These are phyloP conservation scores for Enteromius radiatus DNA, from an alignment of 2,797 vertebrate genomes.

Conservation along the genomic window DNA sequence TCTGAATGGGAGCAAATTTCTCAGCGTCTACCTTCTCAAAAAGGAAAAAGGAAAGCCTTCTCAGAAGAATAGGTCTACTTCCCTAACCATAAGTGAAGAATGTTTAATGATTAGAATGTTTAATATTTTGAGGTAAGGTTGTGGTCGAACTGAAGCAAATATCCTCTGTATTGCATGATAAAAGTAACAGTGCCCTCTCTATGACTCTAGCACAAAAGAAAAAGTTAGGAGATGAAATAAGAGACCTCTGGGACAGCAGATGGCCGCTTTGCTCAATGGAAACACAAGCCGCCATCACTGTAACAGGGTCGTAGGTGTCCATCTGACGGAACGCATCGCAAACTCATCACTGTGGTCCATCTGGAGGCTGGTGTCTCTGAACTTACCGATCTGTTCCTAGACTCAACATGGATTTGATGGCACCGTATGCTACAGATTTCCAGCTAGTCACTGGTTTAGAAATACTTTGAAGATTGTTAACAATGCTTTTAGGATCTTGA, in stretches of 20 bases:
- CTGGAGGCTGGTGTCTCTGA: slow-evolving; percentile 54
- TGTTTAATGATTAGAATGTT: background rate
- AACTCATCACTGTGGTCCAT: slow-evolving; percentile 44
- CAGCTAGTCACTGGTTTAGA: slow-evolving; percentile 30
- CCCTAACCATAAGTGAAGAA: background rate
- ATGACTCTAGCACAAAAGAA: slow-evolving; percentile 40
- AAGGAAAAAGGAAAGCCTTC: background rate
- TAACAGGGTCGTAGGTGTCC: slow-evolving; percentile 54
- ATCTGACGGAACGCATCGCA: slow-evolving; percentile 42
- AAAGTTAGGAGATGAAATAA: slow-evolving; percentile 50
- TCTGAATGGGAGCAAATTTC: background rate
- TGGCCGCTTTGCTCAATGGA: slow-evolving; percentile 54
- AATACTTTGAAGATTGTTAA: slow-evolving; percentile 20
- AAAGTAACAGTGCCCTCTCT: slow-evolving; percentile 37
- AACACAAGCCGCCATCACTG: slow-evolving; percentile 51
- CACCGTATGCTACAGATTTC: slow-evolving; percentile 24
- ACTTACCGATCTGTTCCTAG: slow-evolving; percentile 40
- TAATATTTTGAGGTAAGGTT: background rate
- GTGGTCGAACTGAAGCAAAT: slow-evolving; percentile 27
- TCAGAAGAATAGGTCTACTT: background rate
- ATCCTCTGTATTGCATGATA: slow-evolving; percentile 34
- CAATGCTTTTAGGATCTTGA: slow-evolving; percentile 22
- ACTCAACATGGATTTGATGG: slow-evolving; percentile 28
- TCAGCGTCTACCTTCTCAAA: background rate
- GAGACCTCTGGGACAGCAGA: slow-evolving; percentile 59